phyloP scores from a whole-genome alignment of 2,113 vertebrate species.

The Tetrax tetrax region DNA sequence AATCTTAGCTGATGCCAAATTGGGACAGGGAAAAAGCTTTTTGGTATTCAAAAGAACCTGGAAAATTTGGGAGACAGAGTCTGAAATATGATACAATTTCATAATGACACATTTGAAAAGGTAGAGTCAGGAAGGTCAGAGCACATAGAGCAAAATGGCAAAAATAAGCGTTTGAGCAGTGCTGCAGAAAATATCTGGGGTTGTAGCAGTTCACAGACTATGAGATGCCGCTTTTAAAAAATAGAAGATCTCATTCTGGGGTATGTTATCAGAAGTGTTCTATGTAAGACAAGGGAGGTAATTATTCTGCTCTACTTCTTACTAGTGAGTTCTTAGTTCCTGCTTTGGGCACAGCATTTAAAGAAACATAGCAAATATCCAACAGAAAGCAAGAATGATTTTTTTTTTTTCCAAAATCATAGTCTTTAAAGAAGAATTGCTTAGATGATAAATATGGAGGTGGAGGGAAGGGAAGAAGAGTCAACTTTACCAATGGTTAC shows the following conservation, averaged over 20 bases:
- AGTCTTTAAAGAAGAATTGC: background rate
- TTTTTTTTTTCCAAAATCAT: background rate
- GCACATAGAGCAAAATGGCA: background rate
- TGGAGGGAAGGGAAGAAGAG: background rate
- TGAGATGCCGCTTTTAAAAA: background rate
- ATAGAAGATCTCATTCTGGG: background rate
- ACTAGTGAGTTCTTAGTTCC: background rate
- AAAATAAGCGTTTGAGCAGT: background rate
- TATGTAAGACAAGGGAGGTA: slow-evolving; percentile 9
- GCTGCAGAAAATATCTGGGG: slow-evolving; percentile 12
- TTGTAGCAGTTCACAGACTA: background rate
- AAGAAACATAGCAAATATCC: background rate
- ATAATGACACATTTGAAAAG: background rate
- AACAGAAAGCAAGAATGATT: too few species aligned
- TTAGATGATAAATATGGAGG: background rate
- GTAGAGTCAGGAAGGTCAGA: background rate
- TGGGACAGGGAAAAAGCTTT: background rate
- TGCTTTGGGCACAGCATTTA: background rate
- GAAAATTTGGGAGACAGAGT: background rate
- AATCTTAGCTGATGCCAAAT: background rate
- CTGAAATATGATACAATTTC: background rate
- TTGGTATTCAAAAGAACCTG: background rate
- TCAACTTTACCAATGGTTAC: background rate
- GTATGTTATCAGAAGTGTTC: background rate
- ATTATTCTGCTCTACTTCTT: slow-evolving; percentile 66